Conservation (phyloP, 2,888 invertebrate genomes). For the Eupithecia subumbrata region DNA sequence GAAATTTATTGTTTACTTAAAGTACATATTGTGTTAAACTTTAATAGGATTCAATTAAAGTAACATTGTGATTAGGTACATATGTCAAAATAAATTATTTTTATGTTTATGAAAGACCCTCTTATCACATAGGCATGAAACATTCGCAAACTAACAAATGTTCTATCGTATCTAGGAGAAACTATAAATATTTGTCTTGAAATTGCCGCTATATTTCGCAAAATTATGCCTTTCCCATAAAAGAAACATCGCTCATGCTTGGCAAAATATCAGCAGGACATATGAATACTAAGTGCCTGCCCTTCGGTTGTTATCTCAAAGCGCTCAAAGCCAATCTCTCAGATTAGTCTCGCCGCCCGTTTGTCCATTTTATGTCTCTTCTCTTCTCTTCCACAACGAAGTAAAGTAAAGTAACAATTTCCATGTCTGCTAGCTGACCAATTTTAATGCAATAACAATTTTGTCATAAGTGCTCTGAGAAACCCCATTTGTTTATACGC, state of each 20-base stretch:
- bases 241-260: conserved; percentile 25
- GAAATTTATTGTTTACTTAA: too few species aligned
- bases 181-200: background rate
- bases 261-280: conserved; percentile 49
- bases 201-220: background rate
- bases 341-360: conserved; percentile 48
- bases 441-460: background rate
- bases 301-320: conserved; percentile 38
- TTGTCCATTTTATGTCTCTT: conserved; percentile 50
- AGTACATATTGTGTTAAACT: too few species aligned
- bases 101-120: too few species aligned
- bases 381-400: conserved; percentile 41
- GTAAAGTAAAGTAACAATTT: conserved; percentile 49
- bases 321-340: conserved; percentile 48
- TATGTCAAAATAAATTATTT: too few species aligned
- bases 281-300: conserved; percentile 50
- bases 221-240: background rate
- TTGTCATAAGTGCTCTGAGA: conserved; percentile 17
- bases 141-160: background rate
- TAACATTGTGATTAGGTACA: too few species aligned
- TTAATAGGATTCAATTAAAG: too few species aligned
- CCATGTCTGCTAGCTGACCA: conserved; percentile 1
- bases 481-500: conserved; percentile 27
- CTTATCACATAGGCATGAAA: background rate
- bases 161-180: background rate